phyloP scores from a whole-genome alignment of 2,797 vertebrate genomes.

The Craterocephalus amniculus region DNA sequence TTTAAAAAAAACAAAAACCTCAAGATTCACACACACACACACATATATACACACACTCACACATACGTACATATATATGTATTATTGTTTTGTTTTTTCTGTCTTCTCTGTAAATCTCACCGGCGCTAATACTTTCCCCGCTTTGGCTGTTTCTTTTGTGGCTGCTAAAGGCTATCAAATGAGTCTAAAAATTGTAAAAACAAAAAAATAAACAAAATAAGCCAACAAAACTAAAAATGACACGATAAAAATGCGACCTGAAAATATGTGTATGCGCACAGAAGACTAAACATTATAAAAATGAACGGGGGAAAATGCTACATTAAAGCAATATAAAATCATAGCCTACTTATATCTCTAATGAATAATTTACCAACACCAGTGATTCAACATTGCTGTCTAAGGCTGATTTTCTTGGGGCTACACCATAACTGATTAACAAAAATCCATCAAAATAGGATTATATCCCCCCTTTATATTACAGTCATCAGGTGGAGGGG shows the following conservation, averaged over 20 bases:
- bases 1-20: no score
- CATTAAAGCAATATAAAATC: slow-evolving; percentile 67
- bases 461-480: slow-evolving; percentile 49
- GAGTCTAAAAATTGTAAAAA: slow-evolving; percentile 52
- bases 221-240: slow-evolving; percentile 4
- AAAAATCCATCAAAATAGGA: slow-evolving; percentile 56
- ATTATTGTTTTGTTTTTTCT: no score
- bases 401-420: slow-evolving; percentile 67
- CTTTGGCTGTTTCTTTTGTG: slow-evolving; percentile 47
- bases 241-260: slow-evolving; percentile 36
- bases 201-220: not conserved
- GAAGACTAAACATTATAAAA: slow-evolving; percentile 44
- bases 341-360: slow-evolving; percentile 55
- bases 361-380: slow-evolving; percentile 74
- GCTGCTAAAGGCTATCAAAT: slow-evolving; percentile 42
- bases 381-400: slow-evolving; percentile 75
- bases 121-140: slow-evolving; percentile 10
- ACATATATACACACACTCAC: not conserved
- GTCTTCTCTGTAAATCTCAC: not conserved
- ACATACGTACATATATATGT: no score
- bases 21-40: not conserved
- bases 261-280: slow-evolving; percentile 34
- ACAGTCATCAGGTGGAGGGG: slow-evolving; percentile 63
- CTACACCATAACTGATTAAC: slow-evolving; percentile 63
- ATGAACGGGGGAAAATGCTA: slow-evolving; percentile 52